Conservation (phyloP, 1,140 invertebrate genomes). For the Contarinia nasturtii region DNA sequence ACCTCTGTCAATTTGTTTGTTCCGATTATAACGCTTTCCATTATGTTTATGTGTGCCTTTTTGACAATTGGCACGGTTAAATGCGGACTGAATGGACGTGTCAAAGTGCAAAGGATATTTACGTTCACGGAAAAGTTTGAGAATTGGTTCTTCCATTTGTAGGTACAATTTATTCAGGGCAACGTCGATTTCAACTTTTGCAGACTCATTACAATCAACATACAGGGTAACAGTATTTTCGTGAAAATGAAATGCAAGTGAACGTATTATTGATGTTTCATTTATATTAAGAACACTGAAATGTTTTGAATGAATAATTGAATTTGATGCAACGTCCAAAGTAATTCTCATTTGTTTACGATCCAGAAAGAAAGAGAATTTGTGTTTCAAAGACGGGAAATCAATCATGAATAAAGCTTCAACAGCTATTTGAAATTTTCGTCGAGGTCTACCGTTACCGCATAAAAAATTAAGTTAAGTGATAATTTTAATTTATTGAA, state of each 20-base stretch:
- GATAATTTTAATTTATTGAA: no score
- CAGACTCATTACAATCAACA: slow-evolving; percentile 22
- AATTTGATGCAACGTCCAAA: slow-evolving; percentile 20
- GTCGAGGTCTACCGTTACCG: slow-evolving; percentile 20
- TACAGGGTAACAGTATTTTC: slow-evolving; percentile 18
- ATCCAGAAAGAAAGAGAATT: slow-evolving; percentile 44
- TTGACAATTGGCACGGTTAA: slow-evolving; percentile 21
- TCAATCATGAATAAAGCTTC: slow-evolving; percentile 45
- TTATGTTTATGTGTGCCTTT: slow-evolving; percentile 17
- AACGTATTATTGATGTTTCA: slow-evolving; percentile 22
- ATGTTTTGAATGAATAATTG: slow-evolving; percentile 17
- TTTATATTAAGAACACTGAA: slow-evolving; percentile 21
- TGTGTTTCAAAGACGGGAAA: slow-evolving; percentile 36
- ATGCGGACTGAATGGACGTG: slow-evolving; percentile 19
- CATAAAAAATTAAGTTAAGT: neutral
- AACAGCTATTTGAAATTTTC: slow-evolving; percentile 26
- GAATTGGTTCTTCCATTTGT: slow-evolving; percentile 22
- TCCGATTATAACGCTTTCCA: slow-evolving; percentile 17
- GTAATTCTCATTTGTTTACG: slow-evolving; percentile 37
- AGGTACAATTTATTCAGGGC: slow-evolving; percentile 19
- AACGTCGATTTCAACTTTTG: slow-evolving; percentile 19
- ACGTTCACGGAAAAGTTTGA: slow-evolving; percentile 27
- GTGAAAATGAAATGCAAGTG: slow-evolving; percentile 17
- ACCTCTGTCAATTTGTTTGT: slow-evolving; percentile 21
- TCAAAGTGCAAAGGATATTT: slow-evolving; percentile 29